Percentiles rank a stretch among this genome's conserved stretches.
Evolutionary conservation across 2,797 vertebrate species (phyloP).

Genomic region (Garrulus glandarius): DNA sequence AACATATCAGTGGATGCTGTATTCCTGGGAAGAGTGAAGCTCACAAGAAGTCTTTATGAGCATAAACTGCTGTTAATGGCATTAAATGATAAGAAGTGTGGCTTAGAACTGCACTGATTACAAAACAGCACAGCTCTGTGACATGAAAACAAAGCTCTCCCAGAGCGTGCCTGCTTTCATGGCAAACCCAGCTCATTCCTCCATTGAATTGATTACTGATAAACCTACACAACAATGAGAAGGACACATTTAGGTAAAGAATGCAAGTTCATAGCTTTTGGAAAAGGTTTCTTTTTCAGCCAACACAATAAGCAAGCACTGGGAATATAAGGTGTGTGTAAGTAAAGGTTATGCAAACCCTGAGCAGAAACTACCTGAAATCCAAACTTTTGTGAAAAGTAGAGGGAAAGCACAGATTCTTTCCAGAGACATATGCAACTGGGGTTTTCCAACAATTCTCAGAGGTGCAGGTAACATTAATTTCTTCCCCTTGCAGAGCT

Average conservation of each 20-base stretch:
- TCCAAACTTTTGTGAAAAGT: neutral
- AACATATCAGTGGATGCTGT: fast-evolving
- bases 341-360: neutral
- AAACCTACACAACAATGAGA: neutral
- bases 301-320: neutral
- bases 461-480: neutral
- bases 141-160: neutral
- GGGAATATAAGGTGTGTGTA: neutral
- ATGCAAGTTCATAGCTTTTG: neutral
- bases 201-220: neutral
- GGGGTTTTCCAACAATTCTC: neutral
- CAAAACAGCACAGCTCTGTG: neutral
- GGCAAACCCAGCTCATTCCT: neutral
- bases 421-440: neutral
- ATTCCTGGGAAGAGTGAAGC: neutral
- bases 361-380: neutral
- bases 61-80: neutral
- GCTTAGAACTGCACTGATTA: neutral
- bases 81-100: neutral
- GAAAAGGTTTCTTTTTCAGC: neutral
- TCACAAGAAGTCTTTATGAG: neutral
- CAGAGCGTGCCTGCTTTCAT: neutral
- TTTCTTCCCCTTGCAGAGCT: neutral
- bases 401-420: neutral
- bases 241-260: neutral